Evolutionary conservation across 92 coral and sea anemone species (phyloP).

Genomic region (Muricea muricata): DNA sequence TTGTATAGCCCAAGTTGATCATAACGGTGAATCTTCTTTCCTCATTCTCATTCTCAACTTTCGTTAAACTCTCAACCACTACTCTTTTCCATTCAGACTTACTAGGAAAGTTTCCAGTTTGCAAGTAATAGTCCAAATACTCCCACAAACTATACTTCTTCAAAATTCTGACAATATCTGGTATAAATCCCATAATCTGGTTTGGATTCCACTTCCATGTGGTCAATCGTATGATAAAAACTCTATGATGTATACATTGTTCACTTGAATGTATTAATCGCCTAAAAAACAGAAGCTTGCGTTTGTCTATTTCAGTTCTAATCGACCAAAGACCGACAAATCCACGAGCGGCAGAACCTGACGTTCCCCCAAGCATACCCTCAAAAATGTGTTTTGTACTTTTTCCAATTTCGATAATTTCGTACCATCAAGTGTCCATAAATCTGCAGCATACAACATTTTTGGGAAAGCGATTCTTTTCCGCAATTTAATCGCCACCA

Average conservation of each 20-base stretch:
- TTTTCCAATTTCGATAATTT: neutral
- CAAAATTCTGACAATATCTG: neutral
- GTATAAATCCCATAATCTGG: neutral
- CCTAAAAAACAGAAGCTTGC: neutral
- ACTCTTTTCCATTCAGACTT: neutral
- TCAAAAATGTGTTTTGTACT: neutral
- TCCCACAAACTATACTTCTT: neutral
- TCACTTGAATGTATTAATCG: neutral
- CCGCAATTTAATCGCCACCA: neutral
- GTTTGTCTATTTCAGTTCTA: neutral
- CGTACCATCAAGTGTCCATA: neutral
- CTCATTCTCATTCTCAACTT: neutral
- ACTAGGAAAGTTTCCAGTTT: neutral
- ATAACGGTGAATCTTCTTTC: neutral
- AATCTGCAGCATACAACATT: neutral
- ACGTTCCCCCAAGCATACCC: neutral
- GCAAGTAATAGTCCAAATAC: neutral
- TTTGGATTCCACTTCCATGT: neutral
- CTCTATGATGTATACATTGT: neutral
- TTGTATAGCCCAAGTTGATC: neutral
- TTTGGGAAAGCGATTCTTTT: neutral
- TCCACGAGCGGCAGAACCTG: neutral
- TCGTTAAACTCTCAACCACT: neutral
- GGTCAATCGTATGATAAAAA: neutral
- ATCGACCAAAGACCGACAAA: neutral